phyloP scores from a whole-genome alignment of 2,797 vertebrate species.

The Pangasius larnaudii region DNA sequence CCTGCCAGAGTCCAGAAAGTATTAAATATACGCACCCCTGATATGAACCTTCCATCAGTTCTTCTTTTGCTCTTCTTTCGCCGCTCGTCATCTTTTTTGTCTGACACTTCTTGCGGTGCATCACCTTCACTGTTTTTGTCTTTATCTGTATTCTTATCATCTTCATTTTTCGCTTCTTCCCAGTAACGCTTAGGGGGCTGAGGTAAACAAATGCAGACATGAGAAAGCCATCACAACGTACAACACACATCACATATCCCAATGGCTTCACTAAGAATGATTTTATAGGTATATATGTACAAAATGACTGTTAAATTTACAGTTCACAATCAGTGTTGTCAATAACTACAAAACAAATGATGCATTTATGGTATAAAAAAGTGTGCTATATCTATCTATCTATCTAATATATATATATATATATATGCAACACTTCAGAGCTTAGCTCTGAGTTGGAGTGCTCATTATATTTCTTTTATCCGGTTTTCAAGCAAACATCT shows the following conservation, averaged over 20 bases:
- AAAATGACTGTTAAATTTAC: not conserved
- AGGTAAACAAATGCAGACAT: not conserved
- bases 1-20: not conserved
- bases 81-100: not conserved
- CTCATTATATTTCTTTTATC: not conserved
- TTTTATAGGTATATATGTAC: not conserved
- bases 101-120: not conserved
- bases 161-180: slow-evolving; percentile 55
- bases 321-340: not conserved
- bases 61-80: not conserved
- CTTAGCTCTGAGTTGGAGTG: not conserved
- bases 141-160: slow-evolving; percentile 16
- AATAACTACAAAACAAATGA: not conserved
- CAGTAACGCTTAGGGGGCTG: slow-evolving; percentile 74
- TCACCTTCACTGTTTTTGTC: slow-evolving; percentile 47
- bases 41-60: slow-evolving; percentile 48
- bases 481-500: not conserved
- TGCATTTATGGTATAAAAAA: no score
- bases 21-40: slow-evolving; percentile 63
- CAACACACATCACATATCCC: not conserved
- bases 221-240: not conserved
- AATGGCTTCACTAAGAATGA: not conserved
- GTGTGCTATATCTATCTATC: no score
- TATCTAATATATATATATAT: no score
- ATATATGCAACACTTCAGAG: not conserved